phyloP scores from a whole-genome alignment of 2,113 vertebrate species.

The Mormoops blainvillei region DNA sequence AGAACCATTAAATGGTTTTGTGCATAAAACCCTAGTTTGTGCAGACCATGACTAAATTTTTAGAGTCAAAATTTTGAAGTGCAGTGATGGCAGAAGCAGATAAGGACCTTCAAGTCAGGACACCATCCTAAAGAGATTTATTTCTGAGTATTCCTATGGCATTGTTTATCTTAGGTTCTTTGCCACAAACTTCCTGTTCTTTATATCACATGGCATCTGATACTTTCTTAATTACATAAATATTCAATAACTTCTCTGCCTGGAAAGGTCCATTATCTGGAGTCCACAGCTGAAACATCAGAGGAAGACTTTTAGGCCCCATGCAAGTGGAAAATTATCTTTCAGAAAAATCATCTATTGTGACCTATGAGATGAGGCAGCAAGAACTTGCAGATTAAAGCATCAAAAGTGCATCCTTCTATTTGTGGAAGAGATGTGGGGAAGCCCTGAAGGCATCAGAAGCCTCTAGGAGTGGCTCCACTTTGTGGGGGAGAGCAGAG shows the following conservation, averaged over 20 bases:
- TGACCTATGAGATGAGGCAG: conserved; percentile 1
- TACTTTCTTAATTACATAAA: conserved; percentile 21
- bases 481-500: neutral
- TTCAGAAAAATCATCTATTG: conserved; percentile 31
- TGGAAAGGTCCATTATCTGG: neutral
- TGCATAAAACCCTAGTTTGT: neutral
- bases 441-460: neutral
- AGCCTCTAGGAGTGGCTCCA: neutral
- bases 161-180: neutral
- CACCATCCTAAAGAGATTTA: neutral
- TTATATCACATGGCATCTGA: neutral
- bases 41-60: neutral
- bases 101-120: neutral
- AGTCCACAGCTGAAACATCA: conserved; percentile 4
- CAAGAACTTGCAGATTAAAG: neutral
- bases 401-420: neutral
- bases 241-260: conserved; percentile 7
- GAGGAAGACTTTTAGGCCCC: conserved; percentile 29
- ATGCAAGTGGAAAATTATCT: conserved; percentile 26
- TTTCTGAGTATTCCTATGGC: neutral
- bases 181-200: neutral
- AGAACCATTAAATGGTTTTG: neutral
- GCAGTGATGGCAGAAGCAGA: neutral
- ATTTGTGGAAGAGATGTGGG: neutral
- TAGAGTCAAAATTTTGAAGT: neutral